phyloP scores from a whole-genome alignment of 2,797 vertebrate genomes.

The Melanotaenia nigrans region DNA sequence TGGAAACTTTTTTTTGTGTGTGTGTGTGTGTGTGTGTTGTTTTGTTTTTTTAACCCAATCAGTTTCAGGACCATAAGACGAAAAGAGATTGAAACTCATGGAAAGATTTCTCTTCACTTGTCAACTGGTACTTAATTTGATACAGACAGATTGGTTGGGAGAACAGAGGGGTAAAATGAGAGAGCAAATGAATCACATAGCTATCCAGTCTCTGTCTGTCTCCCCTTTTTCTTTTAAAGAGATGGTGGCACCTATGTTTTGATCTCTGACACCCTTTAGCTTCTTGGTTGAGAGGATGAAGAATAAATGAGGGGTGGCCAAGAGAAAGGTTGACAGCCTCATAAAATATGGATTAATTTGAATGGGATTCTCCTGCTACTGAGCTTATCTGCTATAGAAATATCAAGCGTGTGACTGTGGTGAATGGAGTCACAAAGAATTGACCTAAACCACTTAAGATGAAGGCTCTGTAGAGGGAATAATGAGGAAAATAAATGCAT shows the following conservation, averaged over 20 bases:
- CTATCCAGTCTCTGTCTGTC: conserved; percentile 38
- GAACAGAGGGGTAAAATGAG: conserved; percentile 33
- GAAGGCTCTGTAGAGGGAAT: not conserved
- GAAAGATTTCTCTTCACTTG: conserved; percentile 16
- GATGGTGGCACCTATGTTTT: conserved; percentile 65
- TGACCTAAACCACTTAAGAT: conserved; percentile 25
- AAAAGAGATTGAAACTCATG: conserved; percentile 27
- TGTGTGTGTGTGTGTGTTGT: no score
- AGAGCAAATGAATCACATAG: conserved; percentile 50
- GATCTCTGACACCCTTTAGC: conserved; percentile 51
- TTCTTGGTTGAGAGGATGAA: conserved; percentile 37
- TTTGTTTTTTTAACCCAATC: not conserved
- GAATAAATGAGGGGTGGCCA: conserved; percentile 27
- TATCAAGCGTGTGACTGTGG: conserved; percentile 17
- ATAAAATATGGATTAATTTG: conserved; percentile 66
- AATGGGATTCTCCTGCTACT: conserved; percentile 41
- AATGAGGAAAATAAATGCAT: conserved; percentile 3
- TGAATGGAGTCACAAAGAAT: conserved; percentile 7
- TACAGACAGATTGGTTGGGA: conserved; percentile 2
- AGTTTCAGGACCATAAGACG: not conserved
- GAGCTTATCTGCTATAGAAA: conserved; percentile 46
- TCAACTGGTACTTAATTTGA: conserved; percentile 27
- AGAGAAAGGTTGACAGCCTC: conserved; percentile 47
- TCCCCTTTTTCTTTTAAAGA: conserved; percentile 31
- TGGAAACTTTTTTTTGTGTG: not conserved